Base-by-base conservation (phyloP, 2,888 invertebrate genomes). In the Ceriagrion tenellum region DNA sequence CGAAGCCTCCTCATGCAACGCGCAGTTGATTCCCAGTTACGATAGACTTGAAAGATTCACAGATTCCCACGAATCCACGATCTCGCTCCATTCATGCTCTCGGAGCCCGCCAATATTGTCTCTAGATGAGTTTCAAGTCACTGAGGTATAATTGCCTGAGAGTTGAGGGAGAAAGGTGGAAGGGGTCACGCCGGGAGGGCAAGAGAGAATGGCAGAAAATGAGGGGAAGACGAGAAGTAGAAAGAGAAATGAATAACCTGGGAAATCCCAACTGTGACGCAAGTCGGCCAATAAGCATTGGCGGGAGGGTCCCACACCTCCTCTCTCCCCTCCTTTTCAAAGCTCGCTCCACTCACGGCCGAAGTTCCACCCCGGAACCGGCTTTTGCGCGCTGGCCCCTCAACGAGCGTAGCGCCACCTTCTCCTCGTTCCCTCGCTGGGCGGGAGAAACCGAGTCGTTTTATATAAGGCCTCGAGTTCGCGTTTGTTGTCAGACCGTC, bases 211-310 rank as follows among this genome's bases (percentile, higher is more conserved):
- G 81, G 81, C 81, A 81, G n/a, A n/a, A 69, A 26, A 26, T 23
- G 23, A 18, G 35, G 35, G 81, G 35, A 35, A 8, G 26, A 26
- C 26, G 40, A 40, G 40, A 47, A 40, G 40, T 40, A 2, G 88
- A 88, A 47, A 89, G 89, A 89, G 89, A 55, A 10, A 89, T 55
- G 89, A 55, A 89, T 55, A 55, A 89, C 47, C 89, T 89, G 89
- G 89, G 89, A 89, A 89, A 89, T 89, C 89, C 89, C 89, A 55
- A 55, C 47, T 13, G 55, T 89, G 47, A 89, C 89, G 89, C 55
- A 89, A 55, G 47, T 47, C 89, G 20, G n/a, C 55, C 89, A 89
- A 89, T 89, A 81, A 81, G 35, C 81, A 81, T 81, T 81, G 26
- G 16, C 13, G 4, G 81, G 81, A 35, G 35, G 81, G 81, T 13